These are phyloP conservation scores for Halcyon smyrnensis DNA, from an alignment of 2,797 vertebrate species.

Conservation along the genomic window DNA sequence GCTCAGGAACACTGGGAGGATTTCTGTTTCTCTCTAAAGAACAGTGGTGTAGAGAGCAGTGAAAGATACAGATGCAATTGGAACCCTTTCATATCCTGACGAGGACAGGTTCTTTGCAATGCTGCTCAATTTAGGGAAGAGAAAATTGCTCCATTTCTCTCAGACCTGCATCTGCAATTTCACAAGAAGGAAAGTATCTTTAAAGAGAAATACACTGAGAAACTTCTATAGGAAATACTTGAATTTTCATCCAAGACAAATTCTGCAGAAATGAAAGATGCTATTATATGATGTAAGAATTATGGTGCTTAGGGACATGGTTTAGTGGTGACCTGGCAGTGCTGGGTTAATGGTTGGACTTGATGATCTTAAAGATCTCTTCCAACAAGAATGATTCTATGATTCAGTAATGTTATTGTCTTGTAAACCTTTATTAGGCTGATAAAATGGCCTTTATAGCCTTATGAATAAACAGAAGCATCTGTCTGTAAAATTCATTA, in stretches of 20 bases:
- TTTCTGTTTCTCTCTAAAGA: slow-evolving; percentile 39
- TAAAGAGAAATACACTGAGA: background rate
- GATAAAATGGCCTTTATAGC: background rate
- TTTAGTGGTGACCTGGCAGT: background rate
- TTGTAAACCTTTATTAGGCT: slow-evolving; percentile 14
- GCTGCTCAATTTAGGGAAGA: background rate
- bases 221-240: background rate
- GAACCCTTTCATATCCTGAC: background rate
- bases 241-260: background rate
- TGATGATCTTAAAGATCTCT: background rate
- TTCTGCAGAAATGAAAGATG: background rate
- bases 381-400: background rate
- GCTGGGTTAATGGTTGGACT: background rate
- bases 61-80: background rate
- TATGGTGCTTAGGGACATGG: background rate
- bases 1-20: slow-evolving; percentile 31
- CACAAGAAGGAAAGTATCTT: background rate
- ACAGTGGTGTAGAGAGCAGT: background rate
- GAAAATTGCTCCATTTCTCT: background rate
- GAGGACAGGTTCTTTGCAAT: background rate
- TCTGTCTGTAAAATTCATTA: background rate
- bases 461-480: background rate
- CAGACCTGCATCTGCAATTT: slow-evolving; percentile 9
- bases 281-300: background rate
- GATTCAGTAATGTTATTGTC: background rate